Percentiles rank a stretch among this genome's conserved stretches.
Evolutionary conservation across 1,140 invertebrate genomes (phyloP).

Genomic region (Rhizoglyphus robini): DNA sequence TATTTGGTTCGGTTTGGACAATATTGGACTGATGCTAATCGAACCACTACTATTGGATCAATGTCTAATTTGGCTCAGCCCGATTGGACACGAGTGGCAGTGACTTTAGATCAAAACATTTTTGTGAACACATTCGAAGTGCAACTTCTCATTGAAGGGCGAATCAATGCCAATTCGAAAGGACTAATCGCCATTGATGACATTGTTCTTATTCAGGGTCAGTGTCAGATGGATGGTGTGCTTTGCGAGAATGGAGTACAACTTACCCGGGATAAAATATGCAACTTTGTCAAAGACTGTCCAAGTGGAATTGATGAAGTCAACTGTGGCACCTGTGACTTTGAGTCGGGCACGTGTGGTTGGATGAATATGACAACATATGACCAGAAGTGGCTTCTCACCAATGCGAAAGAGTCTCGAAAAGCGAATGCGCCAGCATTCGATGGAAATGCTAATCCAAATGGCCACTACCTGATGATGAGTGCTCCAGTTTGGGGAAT

Average conservation of each 20-base stretch:
- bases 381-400: background rate
- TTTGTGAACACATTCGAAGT: background rate
- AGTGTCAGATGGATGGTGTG: background rate
- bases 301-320: conserved; percentile 3
- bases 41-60: background rate
- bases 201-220: background rate
- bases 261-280: background rate
- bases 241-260: conserved; percentile 3
- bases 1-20: background rate
- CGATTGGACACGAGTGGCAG: background rate
- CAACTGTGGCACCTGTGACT: background rate
- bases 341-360: background rate
- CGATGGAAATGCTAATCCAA: background rate
- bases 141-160: background rate
- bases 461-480: background rate
- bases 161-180: background rate
- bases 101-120: background rate
- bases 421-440: background rate
- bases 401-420: background rate
- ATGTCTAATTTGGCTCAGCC: background rate
- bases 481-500: conserved; percentile 16
- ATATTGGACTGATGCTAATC: background rate
- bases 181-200: background rate
- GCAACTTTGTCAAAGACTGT: conserved; percentile 1
- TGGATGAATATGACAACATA: background rate